phyloP scores from a whole-genome alignment of 1,140 invertebrate genomes.

The Dendrolimus punctatus region DNA sequence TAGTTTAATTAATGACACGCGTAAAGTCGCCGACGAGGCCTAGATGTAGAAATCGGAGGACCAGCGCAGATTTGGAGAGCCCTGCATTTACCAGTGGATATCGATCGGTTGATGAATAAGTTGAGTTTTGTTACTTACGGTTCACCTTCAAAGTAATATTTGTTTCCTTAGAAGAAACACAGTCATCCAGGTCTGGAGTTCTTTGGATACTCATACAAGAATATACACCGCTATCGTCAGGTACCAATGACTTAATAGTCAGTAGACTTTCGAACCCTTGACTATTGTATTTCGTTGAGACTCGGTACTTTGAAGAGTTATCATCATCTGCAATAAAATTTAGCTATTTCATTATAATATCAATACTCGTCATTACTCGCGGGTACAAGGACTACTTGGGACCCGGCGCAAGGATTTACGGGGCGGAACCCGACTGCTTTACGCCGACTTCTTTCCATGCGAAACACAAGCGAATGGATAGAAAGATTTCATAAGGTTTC shows the following conservation, averaged over 20 bases:
- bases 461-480: too few relatives aligned
- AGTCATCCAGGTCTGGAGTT: constrained; percentile 26
- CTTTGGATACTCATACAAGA: constrained; percentile 42
- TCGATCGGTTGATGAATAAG: too few relatives aligned
- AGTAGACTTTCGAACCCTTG: constrained; percentile 47
- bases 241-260: constrained; percentile 36
- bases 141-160: constrained; percentile 46
- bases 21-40: too few relatives aligned
- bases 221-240: constrained; percentile 42
- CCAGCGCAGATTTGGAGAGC: background rate
- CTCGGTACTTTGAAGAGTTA: constrained; percentile 31
- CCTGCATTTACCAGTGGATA: too few relatives aligned
- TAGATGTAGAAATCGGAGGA: background rate
- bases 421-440: too few relatives aligned
- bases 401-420: too few relatives aligned
- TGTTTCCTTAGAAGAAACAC: constrained; percentile 16
- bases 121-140: constrained; percentile 25
- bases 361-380: too few relatives aligned
- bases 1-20: too few relatives aligned
- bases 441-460: too few relatives aligned
- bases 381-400: too few relatives aligned
- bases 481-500: too few relatives aligned
- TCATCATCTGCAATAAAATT: constrained; percentile 27
- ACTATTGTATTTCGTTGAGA: constrained; percentile 48
- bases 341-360: background rate